Evolutionary conservation across 1,140 invertebrate species (phyloP).

Genomic region (Hycleus phaleratus): DNA sequence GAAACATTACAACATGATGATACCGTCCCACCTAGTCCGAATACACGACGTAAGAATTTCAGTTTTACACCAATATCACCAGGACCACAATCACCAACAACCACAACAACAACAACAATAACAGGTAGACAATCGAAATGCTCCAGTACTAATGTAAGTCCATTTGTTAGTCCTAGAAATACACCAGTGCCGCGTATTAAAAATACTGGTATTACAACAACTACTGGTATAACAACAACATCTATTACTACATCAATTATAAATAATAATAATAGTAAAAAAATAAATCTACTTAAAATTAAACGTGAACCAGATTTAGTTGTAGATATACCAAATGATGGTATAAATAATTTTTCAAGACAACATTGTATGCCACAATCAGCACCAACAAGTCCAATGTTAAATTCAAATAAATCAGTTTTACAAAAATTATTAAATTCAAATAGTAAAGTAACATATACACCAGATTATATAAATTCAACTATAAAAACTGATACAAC

Average conservation of each 20-base stretch:
- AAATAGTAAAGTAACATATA: constrained; percentile 34
- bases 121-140: constrained; percentile 45
- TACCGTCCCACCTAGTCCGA: constrained; percentile 49
- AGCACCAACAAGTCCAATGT: constrained; percentile 50
- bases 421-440: constrained; percentile 32
- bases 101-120: constrained; percentile 46
- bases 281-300: constrained; percentile 18
- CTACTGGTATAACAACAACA: no score
- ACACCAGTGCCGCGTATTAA: constrained; percentile 58
- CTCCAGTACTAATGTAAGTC: constrained; percentile 58
- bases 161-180: constrained; percentile 75
- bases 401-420: constrained; percentile 30
- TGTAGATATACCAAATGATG: constrained; percentile 23
- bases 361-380: constrained; percentile 46
- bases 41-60: constrained; percentile 61
- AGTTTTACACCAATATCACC: constrained; percentile 62
- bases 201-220: constrained; percentile 3
- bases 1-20: constrained; percentile 43
- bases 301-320: constrained; percentile 32
- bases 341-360: constrained; percentile 31
- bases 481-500: constrained; percentile 36
- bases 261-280: constrained; percentile 21
- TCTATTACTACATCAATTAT: no score
- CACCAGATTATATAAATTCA: constrained; percentile 39
- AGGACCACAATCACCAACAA: constrained; percentile 54